Evolutionary conservation across 2,888 invertebrate genomes (phyloP).

Genomic region (Brachyptera risi): DNA sequence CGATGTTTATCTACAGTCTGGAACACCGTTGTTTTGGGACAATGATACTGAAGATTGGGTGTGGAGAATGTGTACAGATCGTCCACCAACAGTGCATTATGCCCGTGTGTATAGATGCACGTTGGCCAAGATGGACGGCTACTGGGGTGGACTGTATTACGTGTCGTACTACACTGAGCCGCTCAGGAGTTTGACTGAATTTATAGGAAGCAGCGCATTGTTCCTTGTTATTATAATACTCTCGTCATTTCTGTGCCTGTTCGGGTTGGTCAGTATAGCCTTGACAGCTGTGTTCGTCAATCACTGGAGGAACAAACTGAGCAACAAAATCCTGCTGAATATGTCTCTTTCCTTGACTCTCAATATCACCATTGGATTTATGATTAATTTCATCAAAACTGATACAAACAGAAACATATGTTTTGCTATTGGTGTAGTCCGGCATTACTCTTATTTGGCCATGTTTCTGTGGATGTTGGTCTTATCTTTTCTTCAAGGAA

Average conservation of each 20-base stretch:
- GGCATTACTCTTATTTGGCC: neutral
- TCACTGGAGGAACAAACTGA: neutral
- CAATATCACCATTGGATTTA: neutral
- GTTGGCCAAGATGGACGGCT: too few relatives aligned
- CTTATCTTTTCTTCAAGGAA: neutral
- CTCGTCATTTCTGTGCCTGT: neutral
- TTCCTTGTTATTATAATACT: too few relatives aligned
- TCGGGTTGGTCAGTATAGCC: neutral
- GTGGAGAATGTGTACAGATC: too few relatives aligned
- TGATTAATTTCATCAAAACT: neutral
- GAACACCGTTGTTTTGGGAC: too few relatives aligned
- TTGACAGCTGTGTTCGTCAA: neutral
- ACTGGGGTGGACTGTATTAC: too few relatives aligned
- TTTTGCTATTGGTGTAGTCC: neutral
- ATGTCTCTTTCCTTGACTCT: neutral
- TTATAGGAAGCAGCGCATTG: too few relatives aligned
- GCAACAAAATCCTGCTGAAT: neutral
- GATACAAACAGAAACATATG: neutral
- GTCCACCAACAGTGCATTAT: too few relatives aligned
- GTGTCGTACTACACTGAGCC: too few relatives aligned
- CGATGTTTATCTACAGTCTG: too few relatives aligned
- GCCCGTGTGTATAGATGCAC: too few relatives aligned
- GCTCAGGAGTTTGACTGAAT: too few relatives aligned
- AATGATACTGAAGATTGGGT: too few relatives aligned
- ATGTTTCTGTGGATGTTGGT: conserved; percentile 1